A percentile compares a stretch with the other conserved stretches of the same genome.
Evolutionary conservation across 53 echinoderm and acorn worm genomes (phyloP).

Genomic region (Stichopus horrens): DNA sequence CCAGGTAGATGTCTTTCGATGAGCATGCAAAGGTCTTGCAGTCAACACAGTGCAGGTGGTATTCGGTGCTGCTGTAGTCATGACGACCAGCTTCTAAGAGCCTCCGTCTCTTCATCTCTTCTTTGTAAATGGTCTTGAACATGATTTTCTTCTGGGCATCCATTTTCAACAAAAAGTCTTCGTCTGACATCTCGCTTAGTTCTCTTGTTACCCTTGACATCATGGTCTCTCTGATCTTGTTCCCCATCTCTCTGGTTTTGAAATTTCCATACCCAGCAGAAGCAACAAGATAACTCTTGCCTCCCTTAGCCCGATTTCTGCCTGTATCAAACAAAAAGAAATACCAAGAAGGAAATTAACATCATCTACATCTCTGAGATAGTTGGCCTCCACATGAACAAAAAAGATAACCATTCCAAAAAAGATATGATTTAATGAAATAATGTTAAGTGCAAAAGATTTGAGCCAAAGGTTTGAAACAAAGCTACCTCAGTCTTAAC

Average conservation of each 20-base stretch:
- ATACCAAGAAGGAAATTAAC: not conserved
- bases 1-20: conserved; percentile 51
- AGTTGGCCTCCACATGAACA: too few relatives aligned
- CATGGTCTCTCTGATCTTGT: conserved; percentile 56
- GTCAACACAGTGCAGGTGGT: conserved; percentile 46
- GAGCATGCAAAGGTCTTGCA: conserved; percentile 53
- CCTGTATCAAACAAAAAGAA: conserved; percentile 39
- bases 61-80: conserved; percentile 11
- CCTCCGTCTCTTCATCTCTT: conserved; percentile 24
- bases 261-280: conserved; percentile 50
- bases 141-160: not conserved
- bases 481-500: too few relatives aligned
- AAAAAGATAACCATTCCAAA: too few relatives aligned
- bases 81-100: conserved; percentile 36
- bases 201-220: conserved; percentile 43
- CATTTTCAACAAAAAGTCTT: conserved; percentile 29
- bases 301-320: conserved; percentile 58
- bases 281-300: conserved; percentile 67
- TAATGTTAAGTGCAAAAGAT: too few relatives aligned
- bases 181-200: conserved; percentile 29
- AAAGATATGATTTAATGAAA: too few relatives aligned
- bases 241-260: conserved; percentile 44
- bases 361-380: not conserved
- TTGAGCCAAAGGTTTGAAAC: too few relatives aligned
- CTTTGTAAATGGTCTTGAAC: not conserved